phyloP scores from a whole-genome alignment of 1,140 invertebrate genomes.

The Drosophila nigrodunni region DNA sequence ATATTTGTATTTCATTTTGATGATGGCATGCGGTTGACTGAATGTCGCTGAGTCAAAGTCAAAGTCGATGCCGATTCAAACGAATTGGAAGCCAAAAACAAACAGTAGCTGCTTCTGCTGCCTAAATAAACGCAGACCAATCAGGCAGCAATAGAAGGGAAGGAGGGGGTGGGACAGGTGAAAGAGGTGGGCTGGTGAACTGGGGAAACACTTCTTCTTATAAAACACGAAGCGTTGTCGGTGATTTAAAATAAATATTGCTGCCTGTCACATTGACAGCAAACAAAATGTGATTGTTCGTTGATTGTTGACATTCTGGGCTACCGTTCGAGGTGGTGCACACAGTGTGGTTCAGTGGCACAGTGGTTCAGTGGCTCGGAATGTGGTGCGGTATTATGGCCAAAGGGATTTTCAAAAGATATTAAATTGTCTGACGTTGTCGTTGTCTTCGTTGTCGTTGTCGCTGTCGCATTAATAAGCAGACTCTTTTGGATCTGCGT shows the following conservation, averaged over 20 bases:
- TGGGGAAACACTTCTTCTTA: conserved; percentile 36
- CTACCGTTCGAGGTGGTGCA: conserved; percentile 50
- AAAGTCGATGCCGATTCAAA: conserved; percentile 59
- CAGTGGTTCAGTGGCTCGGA: conserved; percentile 1
- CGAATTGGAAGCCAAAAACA: conserved; percentile 71
- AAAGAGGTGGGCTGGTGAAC: neutral
- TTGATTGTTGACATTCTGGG: conserved; percentile 80
- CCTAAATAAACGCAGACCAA: conserved; percentile 75
- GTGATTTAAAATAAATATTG: conserved; percentile 84
- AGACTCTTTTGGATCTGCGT: conserved; percentile 49
- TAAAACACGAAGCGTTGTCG: conserved; percentile 43
- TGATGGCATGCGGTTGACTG: conserved; percentile 60
- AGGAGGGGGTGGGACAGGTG: conserved; percentile 2
- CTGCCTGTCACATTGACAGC: conserved; percentile 80
- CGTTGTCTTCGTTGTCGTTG: conserved; percentile 26
- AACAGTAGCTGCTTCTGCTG: conserved; percentile 68
- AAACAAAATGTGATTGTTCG: conserved; percentile 81
- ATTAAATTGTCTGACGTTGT: conserved; percentile 81
- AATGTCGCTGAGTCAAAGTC: conserved; percentile 52
- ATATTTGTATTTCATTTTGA: conserved; percentile 79
- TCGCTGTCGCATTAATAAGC: conserved; percentile 79
- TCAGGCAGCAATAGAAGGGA: conserved; percentile 44
- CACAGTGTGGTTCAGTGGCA: neutral
- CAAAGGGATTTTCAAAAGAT: conserved; percentile 74
- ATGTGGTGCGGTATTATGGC: conserved; percentile 35